Percentiles rank a stretch among this genome's conserved stretches.
Evolutionary conservation across 2,113 vertebrate genomes (phyloP).

Genomic region (Rhinolophus sinicus): DNA sequence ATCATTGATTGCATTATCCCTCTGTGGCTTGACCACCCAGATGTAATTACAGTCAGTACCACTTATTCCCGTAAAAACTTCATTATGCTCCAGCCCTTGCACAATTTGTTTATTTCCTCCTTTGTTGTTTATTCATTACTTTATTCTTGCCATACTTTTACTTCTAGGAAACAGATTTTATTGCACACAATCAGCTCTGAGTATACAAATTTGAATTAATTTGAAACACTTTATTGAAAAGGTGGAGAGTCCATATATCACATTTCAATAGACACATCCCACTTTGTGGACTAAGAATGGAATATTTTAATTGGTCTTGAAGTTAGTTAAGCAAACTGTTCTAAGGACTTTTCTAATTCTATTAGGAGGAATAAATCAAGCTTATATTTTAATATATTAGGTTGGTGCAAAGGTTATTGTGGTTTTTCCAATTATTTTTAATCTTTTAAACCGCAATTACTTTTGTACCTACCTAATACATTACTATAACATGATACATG

Average conservation of each 20-base stretch:
- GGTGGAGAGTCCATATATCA: neutral
- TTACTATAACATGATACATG: neutral
- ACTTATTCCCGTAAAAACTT: slow-evolving; percentile 43
- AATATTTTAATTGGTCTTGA: neutral
- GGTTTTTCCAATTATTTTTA: too few relatives aligned
- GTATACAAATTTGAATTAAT: neutral
- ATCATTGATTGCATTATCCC: neutral
- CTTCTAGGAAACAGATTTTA: neutral
- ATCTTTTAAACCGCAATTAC: too few relatives aligned
- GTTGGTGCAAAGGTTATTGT: too few relatives aligned
- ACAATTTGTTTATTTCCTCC: neutral
- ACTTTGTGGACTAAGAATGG: neutral
- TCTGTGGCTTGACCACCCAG: neutral
- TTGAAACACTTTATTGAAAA: neutral
- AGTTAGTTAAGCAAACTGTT: neutral
- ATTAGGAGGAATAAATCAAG: neutral
- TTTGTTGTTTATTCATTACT: neutral
- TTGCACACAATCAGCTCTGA: neutral
- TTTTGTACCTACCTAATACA: too few relatives aligned
- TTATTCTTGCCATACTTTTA: slow-evolving; percentile 11
- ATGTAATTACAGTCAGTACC: neutral
- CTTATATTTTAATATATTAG: neutral
- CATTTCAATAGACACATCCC: neutral
- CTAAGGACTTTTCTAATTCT: neutral
- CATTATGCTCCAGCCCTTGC: neutral